phyloP scores from a whole-genome alignment of 2,797 vertebrate species.

The Gadopsis marmoratus region DNA sequence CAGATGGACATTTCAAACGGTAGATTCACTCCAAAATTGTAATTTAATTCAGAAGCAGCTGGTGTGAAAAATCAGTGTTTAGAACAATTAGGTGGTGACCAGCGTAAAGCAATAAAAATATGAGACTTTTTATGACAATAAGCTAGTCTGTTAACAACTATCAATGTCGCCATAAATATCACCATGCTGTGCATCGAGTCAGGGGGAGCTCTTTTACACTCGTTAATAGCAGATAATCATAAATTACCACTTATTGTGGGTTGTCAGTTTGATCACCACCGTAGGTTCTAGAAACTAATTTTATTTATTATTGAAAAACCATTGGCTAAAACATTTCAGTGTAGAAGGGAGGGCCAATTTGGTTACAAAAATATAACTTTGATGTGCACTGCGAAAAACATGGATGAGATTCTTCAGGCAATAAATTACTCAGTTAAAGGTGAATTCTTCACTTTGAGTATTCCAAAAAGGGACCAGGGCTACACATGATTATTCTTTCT shows the following conservation, averaged over 20 bases:
- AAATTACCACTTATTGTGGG: neutral
- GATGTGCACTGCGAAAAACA: constrained; percentile 19
- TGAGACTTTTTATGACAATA: constrained; percentile 1
- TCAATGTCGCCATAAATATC: neutral
- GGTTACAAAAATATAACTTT: constrained; percentile 60
- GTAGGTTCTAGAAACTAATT: constrained; percentile 15
- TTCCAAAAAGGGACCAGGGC: constrained; percentile 7
- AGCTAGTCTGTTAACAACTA: constrained; percentile 5
- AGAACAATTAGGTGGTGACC: constrained; percentile 24
- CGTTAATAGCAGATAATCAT: neutral
- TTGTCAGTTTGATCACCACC: constrained; percentile 22
- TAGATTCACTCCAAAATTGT: constrained; percentile 15
- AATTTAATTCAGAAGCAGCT: constrained; percentile 30
- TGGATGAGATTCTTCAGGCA: constrained; percentile 22
- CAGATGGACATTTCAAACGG: constrained; percentile 31
- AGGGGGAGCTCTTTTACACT: neutral
- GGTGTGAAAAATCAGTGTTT: constrained; percentile 25
- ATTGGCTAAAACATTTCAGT: constrained; percentile 30
- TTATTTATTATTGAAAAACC: constrained; percentile 27
- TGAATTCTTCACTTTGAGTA: constrained; percentile 32
- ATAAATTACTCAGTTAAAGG: constrained; percentile 47
- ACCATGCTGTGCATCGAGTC: neutral
- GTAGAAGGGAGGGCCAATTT: constrained; percentile 46
- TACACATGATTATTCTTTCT: constrained; percentile 23
- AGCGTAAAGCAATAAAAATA: constrained; percentile 7